These are phyloP conservation scores for Brachypodius melanocephalos DNA, from an alignment of 2,113 vertebrate species.

Conservation along the genomic window DNA sequence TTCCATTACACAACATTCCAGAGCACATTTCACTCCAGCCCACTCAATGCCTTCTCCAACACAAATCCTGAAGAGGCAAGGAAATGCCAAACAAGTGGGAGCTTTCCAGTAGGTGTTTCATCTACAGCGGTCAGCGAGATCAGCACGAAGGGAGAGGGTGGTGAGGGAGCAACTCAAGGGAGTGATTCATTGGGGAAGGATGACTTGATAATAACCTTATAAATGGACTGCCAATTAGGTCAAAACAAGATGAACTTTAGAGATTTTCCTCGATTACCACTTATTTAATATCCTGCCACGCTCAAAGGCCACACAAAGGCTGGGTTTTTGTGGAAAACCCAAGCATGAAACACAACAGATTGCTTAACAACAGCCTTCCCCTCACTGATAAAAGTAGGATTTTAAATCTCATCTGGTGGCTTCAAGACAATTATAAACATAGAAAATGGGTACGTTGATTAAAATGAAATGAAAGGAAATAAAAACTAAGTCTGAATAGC, in stretches of 20 bases:
- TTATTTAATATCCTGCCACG: not conserved
- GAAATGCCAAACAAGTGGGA: not conserved
- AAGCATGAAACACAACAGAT: not conserved
- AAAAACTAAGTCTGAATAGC: not conserved
- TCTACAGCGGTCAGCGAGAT: fast-evolving
- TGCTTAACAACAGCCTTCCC: not conserved
- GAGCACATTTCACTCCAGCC: fast-evolving
- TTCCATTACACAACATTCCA: not conserved
- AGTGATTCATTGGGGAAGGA: not conserved
- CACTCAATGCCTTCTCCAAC: not conserved
- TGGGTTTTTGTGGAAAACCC: not conserved
- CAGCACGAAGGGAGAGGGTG: not conserved
- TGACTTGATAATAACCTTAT: not conserved
- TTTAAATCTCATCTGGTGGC: not conserved
- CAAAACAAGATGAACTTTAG: not conserved
- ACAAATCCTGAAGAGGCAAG: not conserved
- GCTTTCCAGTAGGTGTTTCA: not conserved
- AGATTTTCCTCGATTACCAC: not conserved
- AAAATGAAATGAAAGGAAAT: not conserved
- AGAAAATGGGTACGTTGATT: not conserved
- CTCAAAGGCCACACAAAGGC: not conserved
- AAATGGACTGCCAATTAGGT: not conserved
- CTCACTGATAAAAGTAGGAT: not conserved
- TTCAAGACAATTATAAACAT: not conserved
- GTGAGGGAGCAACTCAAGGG: not conserved